A percentile compares a stretch with the other conserved stretches of the same genome.
Evolutionary conservation across 2,797 vertebrate species (phyloP).

Genomic region (Sebastes minor): DNA sequence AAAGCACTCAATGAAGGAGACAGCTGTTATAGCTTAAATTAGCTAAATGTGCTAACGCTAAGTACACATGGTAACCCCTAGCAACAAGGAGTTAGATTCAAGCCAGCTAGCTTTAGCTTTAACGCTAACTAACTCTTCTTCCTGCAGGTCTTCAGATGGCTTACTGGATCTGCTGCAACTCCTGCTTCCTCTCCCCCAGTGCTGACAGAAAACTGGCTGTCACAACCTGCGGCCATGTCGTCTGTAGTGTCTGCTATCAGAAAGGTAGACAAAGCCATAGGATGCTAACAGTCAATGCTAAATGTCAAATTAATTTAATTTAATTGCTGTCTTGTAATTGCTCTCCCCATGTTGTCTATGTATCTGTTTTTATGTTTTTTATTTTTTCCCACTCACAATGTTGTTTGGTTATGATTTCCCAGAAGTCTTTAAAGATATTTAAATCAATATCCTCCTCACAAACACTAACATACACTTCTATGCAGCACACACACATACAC

Average conservation of each 20-base stretch:
- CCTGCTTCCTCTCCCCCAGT: slow-evolving; percentile 82
- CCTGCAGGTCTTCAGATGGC: slow-evolving; percentile 77
- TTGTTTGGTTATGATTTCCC: no score
- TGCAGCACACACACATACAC: no score
- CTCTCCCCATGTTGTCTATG: no score
- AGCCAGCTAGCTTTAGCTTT: background rate
- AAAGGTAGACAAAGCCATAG: slow-evolving; percentile 79
- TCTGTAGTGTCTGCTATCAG: slow-evolving; percentile 87
- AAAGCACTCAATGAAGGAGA: background rate
- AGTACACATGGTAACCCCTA: background rate
- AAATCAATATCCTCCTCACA: no score
- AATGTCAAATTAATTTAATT: no score
- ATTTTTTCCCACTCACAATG: no score
- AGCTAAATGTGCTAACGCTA: background rate
- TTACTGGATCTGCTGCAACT: slow-evolving; percentile 85
- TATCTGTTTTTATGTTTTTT: no score
- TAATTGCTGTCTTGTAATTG: no score
- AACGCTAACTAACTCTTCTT: background rate
- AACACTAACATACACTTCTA: no score
- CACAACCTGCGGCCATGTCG: slow-evolving; percentile 90
- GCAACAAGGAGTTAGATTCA: background rate
- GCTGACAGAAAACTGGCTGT: slow-evolving; percentile 78
- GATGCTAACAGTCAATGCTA: no score
- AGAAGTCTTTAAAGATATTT: no score
- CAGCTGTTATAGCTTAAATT: no score